Evolutionary conservation across 92 coral and sea anemone genomes (phyloP).

Genomic region (Muricea muricata): DNA sequence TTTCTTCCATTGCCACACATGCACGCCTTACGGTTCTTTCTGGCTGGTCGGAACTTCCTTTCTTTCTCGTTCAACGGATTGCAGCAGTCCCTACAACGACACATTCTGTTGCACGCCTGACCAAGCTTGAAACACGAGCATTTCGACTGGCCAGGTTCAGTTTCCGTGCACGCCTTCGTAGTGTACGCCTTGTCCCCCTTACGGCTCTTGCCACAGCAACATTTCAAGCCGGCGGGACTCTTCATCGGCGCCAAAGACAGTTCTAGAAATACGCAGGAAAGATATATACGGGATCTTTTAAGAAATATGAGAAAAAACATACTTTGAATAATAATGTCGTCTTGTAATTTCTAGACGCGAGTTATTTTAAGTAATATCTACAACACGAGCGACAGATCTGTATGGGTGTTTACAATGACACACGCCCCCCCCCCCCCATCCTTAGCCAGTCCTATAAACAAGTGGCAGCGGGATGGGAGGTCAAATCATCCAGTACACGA

Average conservation of each 20-base stretch:
- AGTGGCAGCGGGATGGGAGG: too few relatives aligned
- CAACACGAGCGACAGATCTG: too few relatives aligned
- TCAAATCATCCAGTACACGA: too few relatives aligned
- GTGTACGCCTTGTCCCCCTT: background rate
- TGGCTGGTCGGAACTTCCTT: conserved; percentile 6
- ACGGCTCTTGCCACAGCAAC: conserved; percentile 22
- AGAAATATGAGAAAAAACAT: too few relatives aligned
- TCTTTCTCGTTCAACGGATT: conserved; percentile 12
- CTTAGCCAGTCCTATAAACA: too few relatives aligned
- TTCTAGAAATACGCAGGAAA: background rate
- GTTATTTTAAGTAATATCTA: too few relatives aligned
- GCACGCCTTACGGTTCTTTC: conserved; percentile 32
- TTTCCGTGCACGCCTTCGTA: conserved; percentile 16
- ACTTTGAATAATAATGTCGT: too few relatives aligned
- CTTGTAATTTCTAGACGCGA: too few relatives aligned
- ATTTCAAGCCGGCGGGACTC: background rate
- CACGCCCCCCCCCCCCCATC: too few relatives aligned
- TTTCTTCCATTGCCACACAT: conserved; percentile 48
- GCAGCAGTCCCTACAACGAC: conserved; percentile 31
- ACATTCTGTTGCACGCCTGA: conserved; percentile 30
- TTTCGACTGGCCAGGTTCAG: conserved; percentile 8
- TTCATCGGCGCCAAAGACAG: background rate
- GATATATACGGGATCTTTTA: too few relatives aligned
- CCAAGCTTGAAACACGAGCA: conserved; percentile 28
- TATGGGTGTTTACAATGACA: too few relatives aligned